phyloP scores from a whole-genome alignment of 2,888 invertebrate genomes.

The Himalopsyche anomala region DNA sequence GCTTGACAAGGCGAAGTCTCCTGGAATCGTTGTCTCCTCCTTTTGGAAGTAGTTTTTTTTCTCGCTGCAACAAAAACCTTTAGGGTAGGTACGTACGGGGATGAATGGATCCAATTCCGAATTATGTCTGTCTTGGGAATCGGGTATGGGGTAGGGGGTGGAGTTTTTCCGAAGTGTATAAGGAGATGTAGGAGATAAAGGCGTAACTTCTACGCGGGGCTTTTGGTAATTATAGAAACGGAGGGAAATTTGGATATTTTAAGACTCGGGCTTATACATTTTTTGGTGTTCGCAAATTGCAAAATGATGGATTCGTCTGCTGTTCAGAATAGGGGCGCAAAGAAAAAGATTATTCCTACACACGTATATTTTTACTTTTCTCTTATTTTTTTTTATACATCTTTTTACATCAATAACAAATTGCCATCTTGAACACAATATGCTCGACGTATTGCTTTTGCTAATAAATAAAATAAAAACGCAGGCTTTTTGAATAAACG shows the following conservation, averaged over 20 bases:
- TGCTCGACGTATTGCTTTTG: no score
- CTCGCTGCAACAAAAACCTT: conserved; percentile 65
- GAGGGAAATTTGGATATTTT: conserved; percentile 43
- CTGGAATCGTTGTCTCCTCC: conserved; percentile 46
- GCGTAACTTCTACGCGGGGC: conserved; percentile 62
- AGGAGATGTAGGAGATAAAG: conserved; percentile 63
- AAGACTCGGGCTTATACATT: conserved; percentile 1
- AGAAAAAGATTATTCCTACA: background rate
- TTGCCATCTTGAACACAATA: no score
- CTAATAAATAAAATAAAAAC: no score
- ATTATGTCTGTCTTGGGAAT: conserved; percentile 80
- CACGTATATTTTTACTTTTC: no score
- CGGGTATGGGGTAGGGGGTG: conserved; percentile 76
- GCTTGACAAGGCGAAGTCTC: conserved; percentile 31
- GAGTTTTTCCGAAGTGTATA: conserved; percentile 75
- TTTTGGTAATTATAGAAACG: conserved; percentile 62
- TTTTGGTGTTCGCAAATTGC: conserved; percentile 35
- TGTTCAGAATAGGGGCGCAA: background rate
- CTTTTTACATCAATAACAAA: no score
- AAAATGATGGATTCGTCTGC: conserved; percentile 26
- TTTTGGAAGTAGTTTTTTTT: conserved; percentile 46
- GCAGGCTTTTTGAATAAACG: no score
- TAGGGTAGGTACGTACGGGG: conserved; percentile 71
- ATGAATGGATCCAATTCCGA: conserved; percentile 80
- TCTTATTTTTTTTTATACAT: no score